phyloP scores from a whole-genome alignment of 2,113 vertebrate genomes.

The Scophthalmus maximus region DNA sequence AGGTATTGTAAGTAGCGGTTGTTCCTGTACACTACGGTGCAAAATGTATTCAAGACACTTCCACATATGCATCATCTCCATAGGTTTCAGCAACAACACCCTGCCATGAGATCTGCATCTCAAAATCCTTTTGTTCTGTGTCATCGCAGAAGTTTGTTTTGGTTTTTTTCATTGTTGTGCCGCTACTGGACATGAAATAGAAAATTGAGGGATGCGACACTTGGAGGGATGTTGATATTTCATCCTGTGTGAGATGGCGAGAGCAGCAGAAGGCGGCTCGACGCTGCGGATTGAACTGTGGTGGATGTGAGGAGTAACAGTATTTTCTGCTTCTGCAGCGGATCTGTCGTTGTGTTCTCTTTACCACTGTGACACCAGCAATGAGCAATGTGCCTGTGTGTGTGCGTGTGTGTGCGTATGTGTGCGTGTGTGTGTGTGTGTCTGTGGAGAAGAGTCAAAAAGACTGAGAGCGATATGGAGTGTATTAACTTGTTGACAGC shows the following conservation, averaged over 20 bases:
- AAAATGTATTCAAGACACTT: background rate
- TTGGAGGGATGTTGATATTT: constrained; percentile 37
- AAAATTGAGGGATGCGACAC: constrained; percentile 13
- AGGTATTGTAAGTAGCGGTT: too few species aligned
- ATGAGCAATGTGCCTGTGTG: too few species aligned
- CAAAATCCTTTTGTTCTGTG: too few species aligned
- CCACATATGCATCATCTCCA: background rate
- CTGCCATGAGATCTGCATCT: too few species aligned
- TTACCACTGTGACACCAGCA: too few species aligned
- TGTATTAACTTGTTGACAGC: constrained; percentile 51
- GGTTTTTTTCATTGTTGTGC: too few species aligned
- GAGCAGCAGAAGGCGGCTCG: constrained; percentile 19
- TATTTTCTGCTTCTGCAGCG: too few species aligned
- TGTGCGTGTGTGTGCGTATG: background rate
- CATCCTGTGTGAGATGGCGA: constrained; percentile 23
- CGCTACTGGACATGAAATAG: too few species aligned
- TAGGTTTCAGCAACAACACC: too few species aligned
- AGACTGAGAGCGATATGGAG: constrained; percentile 7
- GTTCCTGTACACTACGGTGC: too few species aligned
- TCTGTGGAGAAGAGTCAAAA: constrained; percentile 12
- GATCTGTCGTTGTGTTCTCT: too few species aligned
- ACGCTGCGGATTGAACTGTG: constrained; percentile 32
- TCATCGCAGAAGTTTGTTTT: too few species aligned
- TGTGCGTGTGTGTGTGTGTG: constrained; percentile 1
- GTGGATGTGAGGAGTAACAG: constrained; percentile 40